These are phyloP conservation scores for Lycopodina hypogea DNA, from an alignment of 37 sponge, comb jelly and placozoan species.

Conservation along the genomic window DNA sequence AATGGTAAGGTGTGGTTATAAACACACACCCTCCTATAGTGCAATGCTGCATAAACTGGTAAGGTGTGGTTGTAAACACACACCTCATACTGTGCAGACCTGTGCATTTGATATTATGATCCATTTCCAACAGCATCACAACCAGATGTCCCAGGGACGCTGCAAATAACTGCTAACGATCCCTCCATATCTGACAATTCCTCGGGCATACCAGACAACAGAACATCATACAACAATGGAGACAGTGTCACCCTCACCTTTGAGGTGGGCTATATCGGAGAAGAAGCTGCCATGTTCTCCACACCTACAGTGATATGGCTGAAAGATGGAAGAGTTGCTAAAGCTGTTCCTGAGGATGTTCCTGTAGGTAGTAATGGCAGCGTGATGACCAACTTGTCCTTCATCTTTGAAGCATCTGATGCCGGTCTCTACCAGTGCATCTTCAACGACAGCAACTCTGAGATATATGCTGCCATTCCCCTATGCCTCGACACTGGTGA, in stretches of 20 bases:
- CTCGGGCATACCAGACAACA: not conserved
- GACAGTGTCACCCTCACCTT: not conserved
- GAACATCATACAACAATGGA: not conserved
- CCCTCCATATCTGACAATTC: too few relatives aligned
- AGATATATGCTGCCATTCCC: conserved; percentile 22
- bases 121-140: too few relatives aligned
- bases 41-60: too few relatives aligned
- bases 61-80: too few relatives aligned
- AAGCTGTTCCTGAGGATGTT: not conserved
- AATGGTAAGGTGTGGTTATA: too few relatives aligned
- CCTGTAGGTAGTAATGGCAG: conserved; percentile 5
- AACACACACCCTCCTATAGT: too few relatives aligned
- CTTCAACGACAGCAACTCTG: conserved; percentile 16
- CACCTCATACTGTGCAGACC: too few relatives aligned
- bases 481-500: conserved; percentile 40
- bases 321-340: conserved; percentile 11
- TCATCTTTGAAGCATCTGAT: conserved; percentile 20
- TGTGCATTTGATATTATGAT: too few relatives aligned
- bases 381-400: not conserved
- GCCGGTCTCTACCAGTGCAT: conserved; percentile 50
- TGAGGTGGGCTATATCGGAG: not conserved
- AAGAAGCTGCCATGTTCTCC: not conserved
- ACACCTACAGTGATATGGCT: conserved; percentile 25
- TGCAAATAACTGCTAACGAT: not conserved
- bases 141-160: not conserved